Percentiles rank a stretch among this genome's conserved stretches.
Conservation (phyloP, 2,888 invertebrate species). For the Subacronicta megacephala region DNA sequence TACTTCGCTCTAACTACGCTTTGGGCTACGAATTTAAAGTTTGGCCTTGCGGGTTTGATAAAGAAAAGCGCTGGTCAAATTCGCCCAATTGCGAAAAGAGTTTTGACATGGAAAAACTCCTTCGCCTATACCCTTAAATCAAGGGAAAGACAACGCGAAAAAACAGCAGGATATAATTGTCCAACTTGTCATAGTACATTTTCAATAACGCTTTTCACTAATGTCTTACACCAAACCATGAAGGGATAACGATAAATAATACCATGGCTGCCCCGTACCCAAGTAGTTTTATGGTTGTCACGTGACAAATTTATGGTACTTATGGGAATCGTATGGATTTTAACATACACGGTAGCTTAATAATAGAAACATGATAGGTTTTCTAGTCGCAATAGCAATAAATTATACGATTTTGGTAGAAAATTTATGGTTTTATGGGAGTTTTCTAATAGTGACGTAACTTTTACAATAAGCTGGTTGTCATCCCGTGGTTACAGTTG, state of each 20-base stretch:
- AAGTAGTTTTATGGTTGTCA: conserved; percentile 78
- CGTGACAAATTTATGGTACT: conserved; percentile 72
- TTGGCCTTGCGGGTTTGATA: no score
- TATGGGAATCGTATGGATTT: conserved; percentile 41
- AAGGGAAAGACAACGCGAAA: no score
- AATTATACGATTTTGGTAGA: conserved; percentile 52
- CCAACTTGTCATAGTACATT: no score
- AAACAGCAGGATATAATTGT: no score
- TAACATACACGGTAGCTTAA: conserved; percentile 49
- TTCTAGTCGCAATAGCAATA: conserved; percentile 43
- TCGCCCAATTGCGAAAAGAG: no score
- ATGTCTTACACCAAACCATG: conserved; percentile 42
- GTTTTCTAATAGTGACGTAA: conserved; percentile 24
- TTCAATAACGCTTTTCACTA: conserved; percentile 49
- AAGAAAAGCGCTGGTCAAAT: no score
- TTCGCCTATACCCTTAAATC: no score
- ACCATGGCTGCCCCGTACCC: conserved; percentile 66
- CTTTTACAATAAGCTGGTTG: conserved; percentile 34
- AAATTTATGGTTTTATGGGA: conserved; percentile 38
- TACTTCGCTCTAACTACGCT: no score
- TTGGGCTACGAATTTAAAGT: no score
- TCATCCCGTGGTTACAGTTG: conserved; percentile 27
- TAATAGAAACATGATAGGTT: conserved; percentile 42
- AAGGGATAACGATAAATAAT: conserved; percentile 78
- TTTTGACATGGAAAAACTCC: no score